Evolutionary conservation across 2,888 invertebrate species (phyloP), one percentile per base, ranked within the genome.

Genomic region (Drosophila lacicola): DNA sequence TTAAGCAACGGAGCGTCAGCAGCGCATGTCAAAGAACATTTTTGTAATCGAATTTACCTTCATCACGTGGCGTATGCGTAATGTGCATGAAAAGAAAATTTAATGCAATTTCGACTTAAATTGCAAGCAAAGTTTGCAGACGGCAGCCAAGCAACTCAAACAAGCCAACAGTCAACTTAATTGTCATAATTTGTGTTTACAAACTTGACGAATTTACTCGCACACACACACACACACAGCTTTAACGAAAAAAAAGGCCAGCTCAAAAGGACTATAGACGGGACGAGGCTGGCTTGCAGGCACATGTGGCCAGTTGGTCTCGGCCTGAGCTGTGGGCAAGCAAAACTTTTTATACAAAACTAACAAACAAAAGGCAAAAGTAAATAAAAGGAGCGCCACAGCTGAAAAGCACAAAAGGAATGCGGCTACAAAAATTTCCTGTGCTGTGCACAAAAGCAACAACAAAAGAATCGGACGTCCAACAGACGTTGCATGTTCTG

Each of bases 131-230:
- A 82, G 49, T 82, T 84, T 68, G 50, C 80, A 78, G 85, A 84
- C 55, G 41, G 36, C 21, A 57, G 56, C 45, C 45, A 25, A 63
- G 42, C 71, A 74, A 74, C 60, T 67, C 79, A 86, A 83, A 87
- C 83, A 88, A 76, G 69, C 65, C 70, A 61, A 57, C 75, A 88
- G 87, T 86, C 76, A 85, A 85, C 84, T 89, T 85, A 85, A 85
- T 85, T 85, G 88, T 85, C 89, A 85, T 85, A 85, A 85, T 85
- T 85, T 85, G 78, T 85, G 80, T 89, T 89, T 82, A 80, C 85
- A 70, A 89, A 86, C 88, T 79, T 88, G 90, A 85, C 88, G 90
- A 85, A 86, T 82, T 88, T 77, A 69, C 82, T 67, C 72, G 74
- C 54, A 61, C 39, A 25, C 53, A 37, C 33, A 34, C 46, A 53